Base-by-base conservation (phyloP, 2,888 invertebrate genomes). In the Unio pictorum region DNA sequence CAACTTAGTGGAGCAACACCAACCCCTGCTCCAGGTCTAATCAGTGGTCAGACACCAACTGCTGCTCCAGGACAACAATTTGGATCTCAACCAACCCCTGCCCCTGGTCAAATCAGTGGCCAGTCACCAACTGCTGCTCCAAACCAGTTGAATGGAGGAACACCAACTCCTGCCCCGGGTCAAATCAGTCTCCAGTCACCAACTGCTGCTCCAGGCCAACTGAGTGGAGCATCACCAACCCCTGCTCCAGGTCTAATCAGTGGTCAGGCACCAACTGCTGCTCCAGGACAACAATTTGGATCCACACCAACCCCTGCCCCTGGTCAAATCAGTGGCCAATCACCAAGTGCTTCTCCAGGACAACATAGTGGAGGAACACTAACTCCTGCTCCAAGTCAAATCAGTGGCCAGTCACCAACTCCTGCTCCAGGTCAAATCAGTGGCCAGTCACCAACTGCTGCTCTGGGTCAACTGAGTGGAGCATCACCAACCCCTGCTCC, bases 311-410 rank as follows among this genome's bases (percentile, higher is more conserved):
- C 73, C 57, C 68, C 70, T 59, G 72, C 75, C 60, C 72, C 75
- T n/a, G 66, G 67, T 55, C 72, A 68, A 68, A 58, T 66, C 30
- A 59, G 68, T 11, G 70, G 70, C 34, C 70, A 70, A 15, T 66
- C 70, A 56, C 75, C 75, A 67, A 72, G 71, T 34, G 71, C 75
- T 28, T 34, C 66, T 59, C 72, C 75, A 58, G 68, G 72, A 34
- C 59, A 60, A 11, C 55, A 58, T 4, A 18, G 66, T 18, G 68
- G 67, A 6, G 34, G 64, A 17, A 67, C 75, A 28, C 72, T 72
- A 63, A 72, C 72, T 11, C 72, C 76, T 55, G 64, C 61, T 58
- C 76, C 76, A 56, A 61, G 67, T 55, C 55, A 62, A 7, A 54
- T 61, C n/a, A 62, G 69, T 60, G 76, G 74, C 4, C 66, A 67